These are phyloP conservation scores for Camptogramma bilineatum DNA, from an alignment of 2,888 invertebrate genomes.

Conservation along the genomic window DNA sequence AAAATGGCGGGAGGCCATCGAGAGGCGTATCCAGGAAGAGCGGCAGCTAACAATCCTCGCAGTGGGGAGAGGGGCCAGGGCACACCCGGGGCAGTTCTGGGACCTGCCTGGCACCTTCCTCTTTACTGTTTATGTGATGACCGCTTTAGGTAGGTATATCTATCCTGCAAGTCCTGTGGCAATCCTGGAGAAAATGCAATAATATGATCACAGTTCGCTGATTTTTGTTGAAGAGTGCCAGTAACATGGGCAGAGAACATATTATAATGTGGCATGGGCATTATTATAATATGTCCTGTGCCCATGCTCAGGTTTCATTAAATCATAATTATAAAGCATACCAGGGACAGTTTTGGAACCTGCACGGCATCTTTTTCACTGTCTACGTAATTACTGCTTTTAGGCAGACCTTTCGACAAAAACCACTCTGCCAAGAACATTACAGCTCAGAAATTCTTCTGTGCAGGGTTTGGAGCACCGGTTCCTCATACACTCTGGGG, in stretches of 20 bases:
- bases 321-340: too few relatives aligned
- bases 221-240: too few relatives aligned
- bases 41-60: conserved; percentile 80
- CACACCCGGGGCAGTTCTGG: conserved; percentile 87
- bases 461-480: conserved; percentile 89
- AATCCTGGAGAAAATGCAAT: too few relatives aligned
- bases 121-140: conserved; percentile 88
- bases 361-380: conserved; percentile 88
- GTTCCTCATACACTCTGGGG: conserved; percentile 88
- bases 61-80: conserved; percentile 61
- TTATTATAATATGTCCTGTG: too few relatives aligned
- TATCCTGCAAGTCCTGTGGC: too few relatives aligned
- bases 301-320: too few relatives aligned
- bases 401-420: conserved; percentile 81
- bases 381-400: conserved; percentile 89
- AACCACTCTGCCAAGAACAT: background rate
- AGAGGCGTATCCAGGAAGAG: conserved; percentile 84
- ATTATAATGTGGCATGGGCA: too few relatives aligned
- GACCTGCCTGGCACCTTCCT: conserved; percentile 88
- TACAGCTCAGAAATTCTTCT: conserved; percentile 4
- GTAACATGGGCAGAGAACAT: too few relatives aligned
- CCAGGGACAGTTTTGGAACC: conserved; percentile 88
- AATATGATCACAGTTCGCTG: too few relatives aligned
- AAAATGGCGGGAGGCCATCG: conserved; percentile 86
- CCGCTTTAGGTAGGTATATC: conserved; percentile 89